Conservation (phyloP, 2,797 vertebrate genomes). For the Spondyliosoma cantharus region DNA sequence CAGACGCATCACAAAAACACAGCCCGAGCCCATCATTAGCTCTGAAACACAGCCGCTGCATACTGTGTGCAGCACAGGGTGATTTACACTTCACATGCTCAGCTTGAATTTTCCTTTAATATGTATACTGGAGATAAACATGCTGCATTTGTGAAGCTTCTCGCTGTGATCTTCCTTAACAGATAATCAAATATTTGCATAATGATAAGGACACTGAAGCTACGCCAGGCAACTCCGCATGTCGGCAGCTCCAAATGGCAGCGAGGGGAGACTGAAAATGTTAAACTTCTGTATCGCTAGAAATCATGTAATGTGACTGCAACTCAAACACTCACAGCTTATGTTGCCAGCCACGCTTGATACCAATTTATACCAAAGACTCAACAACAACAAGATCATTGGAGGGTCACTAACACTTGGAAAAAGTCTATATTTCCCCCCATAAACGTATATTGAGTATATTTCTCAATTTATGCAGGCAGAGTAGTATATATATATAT, state of each 20-base stretch:
- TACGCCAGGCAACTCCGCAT: constrained; percentile 59
- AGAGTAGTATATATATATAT: no score
- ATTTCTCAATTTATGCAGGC: not conserved
- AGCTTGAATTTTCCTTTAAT: constrained; percentile 79
- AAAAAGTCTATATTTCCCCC: constrained; percentile 6
- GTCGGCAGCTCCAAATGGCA: constrained; percentile 54
- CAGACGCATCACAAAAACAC: constrained; percentile 81
- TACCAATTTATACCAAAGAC: constrained; percentile 26
- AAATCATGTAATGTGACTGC: constrained; percentile 54
- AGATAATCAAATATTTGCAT: constrained; percentile 82
- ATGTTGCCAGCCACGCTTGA: constrained; percentile 30
- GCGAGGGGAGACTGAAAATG: constrained; percentile 40
- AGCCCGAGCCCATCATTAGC: constrained; percentile 82
- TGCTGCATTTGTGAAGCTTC: constrained; percentile 73
- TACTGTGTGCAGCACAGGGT: constrained; percentile 66
- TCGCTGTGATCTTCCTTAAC: constrained; percentile 78
- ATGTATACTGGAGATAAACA: constrained; percentile 79
- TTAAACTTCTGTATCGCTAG: constrained; percentile 52
- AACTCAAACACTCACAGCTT: constrained; percentile 15
- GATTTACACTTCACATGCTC: constrained; percentile 80
- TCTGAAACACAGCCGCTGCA: constrained; percentile 71
- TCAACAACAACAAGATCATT: constrained; percentile 23
- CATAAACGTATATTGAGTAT: constrained; percentile 13
- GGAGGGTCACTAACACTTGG: not conserved
- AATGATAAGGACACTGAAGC: constrained; percentile 71